phyloP scores from a whole-genome alignment of 2,797 vertebrate species.

The Euthynnus affinis region DNA sequence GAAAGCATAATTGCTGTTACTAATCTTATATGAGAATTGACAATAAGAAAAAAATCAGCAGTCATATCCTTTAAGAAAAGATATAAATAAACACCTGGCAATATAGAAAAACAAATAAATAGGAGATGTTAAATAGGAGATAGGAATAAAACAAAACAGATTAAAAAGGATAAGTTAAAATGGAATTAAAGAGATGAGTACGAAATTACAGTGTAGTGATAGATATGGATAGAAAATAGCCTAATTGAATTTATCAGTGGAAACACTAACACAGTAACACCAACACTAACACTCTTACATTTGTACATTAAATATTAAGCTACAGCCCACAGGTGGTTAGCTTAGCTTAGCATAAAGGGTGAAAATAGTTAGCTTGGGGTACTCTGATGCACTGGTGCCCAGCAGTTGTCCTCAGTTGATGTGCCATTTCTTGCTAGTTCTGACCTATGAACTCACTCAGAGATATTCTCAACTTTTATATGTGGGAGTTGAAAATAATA shows the following conservation, averaged over 20 bases:
- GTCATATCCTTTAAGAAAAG: not conserved
- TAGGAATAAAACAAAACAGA: not conserved
- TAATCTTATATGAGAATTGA: not conserved
- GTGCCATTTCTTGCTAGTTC: conserved; percentile 4
- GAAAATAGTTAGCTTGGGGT: too few species aligned
- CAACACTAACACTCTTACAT: too few species aligned
- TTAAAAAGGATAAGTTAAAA: not conserved
- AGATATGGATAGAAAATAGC: not conserved
- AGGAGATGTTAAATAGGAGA: too few species aligned
- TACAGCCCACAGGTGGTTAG: too few species aligned
- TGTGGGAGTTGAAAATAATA: not conserved
- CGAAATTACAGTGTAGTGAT: not conserved
- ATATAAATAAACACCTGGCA: not conserved
- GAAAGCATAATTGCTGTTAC: not conserved
- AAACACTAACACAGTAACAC: too few species aligned
- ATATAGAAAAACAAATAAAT: not conserved
- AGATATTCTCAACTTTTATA: conserved; percentile 1
- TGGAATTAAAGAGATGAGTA: not conserved
- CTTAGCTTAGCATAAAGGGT: too few species aligned
- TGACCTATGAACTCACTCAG: not conserved
- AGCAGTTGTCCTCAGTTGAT: not conserved
- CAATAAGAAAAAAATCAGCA: not conserved
- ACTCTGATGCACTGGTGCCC: not conserved
- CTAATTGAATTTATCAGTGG: too few species aligned
- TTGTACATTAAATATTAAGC: too few species aligned